Conservation (phyloP, 2,113 vertebrate species). For the Tautogolabrus adspersus region DNA sequence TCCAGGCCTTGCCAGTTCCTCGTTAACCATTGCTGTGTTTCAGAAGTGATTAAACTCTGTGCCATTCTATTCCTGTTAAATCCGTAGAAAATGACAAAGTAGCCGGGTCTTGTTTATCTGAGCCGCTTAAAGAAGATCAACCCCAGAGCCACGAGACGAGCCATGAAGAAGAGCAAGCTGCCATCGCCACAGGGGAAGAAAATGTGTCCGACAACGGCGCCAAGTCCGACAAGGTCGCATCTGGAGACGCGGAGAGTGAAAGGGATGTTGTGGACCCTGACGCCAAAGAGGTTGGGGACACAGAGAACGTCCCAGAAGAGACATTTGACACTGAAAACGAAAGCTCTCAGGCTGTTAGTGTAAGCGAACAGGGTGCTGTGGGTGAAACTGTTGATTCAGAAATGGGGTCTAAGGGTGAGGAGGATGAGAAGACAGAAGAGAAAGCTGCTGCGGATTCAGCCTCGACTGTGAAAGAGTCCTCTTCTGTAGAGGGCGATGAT, state of each 20-base stretch:
- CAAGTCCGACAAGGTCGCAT: slow-evolving; percentile 84
- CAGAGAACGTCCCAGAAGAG: slow-evolving; percentile 86
- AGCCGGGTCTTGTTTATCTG: slow-evolving; percentile 99
- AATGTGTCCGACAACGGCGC: slow-evolving; percentile 83
- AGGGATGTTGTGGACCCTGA: slow-evolving; percentile 86
- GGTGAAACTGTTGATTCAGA: slow-evolving; percentile 87
- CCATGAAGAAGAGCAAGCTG: slow-evolving; percentile 89
- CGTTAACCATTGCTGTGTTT: slow-evolving; percentile 97
- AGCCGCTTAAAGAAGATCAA: slow-evolving; percentile 94
- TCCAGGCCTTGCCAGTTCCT: slow-evolving; percentile 94
- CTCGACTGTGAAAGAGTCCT: slow-evolving; percentile 95
- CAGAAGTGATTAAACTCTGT: slow-evolving; percentile 99
- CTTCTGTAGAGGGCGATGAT: slow-evolving; percentile 97
- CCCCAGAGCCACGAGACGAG: slow-evolving; percentile 85
- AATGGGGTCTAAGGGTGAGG: slow-evolving; percentile 89
- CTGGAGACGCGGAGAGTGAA: slow-evolving; percentile 86
- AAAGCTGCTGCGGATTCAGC: slow-evolving; percentile 86
- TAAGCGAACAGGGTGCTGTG: slow-evolving; percentile 83
- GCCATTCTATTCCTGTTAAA: slow-evolving; percentile 99
- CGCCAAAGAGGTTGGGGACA: slow-evolving; percentile 83
- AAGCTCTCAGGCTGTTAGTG: slow-evolving; percentile 89
- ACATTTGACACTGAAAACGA: slow-evolving; percentile 86
- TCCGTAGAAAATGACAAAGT: slow-evolving; percentile 99
- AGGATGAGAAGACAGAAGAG: slow-evolving; percentile 92
- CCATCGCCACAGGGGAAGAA: slow-evolving; percentile 89